Conservation (phyloP, 2,113 vertebrate genomes). For the Burhinus bistriatus region DNA sequence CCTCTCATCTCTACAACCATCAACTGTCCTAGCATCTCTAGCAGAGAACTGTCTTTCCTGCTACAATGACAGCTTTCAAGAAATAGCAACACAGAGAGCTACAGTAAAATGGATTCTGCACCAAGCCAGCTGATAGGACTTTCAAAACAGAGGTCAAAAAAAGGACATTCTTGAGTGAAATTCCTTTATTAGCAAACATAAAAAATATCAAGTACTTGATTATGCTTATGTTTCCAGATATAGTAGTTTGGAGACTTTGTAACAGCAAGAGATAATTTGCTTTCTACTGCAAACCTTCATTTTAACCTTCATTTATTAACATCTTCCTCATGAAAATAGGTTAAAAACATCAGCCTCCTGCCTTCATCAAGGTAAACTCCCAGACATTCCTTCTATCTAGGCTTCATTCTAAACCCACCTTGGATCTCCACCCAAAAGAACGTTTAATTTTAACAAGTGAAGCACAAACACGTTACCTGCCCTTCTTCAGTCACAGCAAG, state of each 20-base stretch:
- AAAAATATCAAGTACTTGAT: rapidly evolving
- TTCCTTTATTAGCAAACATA: not conserved
- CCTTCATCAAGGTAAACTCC: not conserved
- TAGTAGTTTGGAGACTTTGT: not conserved
- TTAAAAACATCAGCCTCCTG: not conserved
- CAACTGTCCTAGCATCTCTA: not conserved
- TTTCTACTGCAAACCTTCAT: not conserved
- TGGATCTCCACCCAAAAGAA: not conserved
- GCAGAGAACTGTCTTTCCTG: not conserved
- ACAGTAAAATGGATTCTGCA: not conserved
- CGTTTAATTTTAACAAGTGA: not conserved
- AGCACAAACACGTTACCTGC: not conserved
- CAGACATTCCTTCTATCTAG: not conserved
- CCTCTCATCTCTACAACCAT: not conserved
- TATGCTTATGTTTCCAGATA: not conserved
- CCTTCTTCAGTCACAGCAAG: not conserved
- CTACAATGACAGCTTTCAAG: not conserved
- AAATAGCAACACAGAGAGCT: not conserved
- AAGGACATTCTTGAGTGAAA: not conserved
- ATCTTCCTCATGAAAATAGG: not conserved
- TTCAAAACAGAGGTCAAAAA: not conserved
- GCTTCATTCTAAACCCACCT: not conserved
- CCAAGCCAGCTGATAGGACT: not conserved
- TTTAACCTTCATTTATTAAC: not conserved
- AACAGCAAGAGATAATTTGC: not conserved